A percentile compares a stretch with the other conserved stretches of the same genome.
Conservation (phyloP, 2,888 invertebrate species). For the Erpobdella octoculata region DNA sequence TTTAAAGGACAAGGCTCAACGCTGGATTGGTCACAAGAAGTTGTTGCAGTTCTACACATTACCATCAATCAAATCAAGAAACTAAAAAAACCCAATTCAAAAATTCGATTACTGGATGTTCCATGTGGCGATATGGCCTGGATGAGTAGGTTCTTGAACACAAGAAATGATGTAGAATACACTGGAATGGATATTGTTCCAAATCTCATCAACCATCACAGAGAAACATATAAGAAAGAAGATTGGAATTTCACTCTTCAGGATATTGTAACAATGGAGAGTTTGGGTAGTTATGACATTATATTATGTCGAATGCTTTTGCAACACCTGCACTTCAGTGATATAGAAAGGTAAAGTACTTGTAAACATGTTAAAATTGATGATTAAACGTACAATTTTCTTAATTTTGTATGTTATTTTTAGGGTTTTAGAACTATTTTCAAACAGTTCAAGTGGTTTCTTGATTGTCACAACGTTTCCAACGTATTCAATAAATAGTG, state of each 20-base stretch:
- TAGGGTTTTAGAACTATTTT: constrained; percentile 31
- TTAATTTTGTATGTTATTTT: not conserved
- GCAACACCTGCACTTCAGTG: constrained; percentile 36
- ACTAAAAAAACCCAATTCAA: not conserved
- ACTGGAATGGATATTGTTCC: constrained; percentile 38
- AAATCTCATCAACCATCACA: constrained; percentile 36
- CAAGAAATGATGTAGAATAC: constrained; percentile 38
- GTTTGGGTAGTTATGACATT: constrained; percentile 33
- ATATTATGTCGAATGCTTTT: constrained; percentile 36
- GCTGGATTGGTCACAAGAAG: constrained; percentile 36
- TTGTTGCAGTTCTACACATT: constrained; percentile 31
- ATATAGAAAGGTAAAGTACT: constrained; percentile 25
- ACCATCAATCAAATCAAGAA: constrained; percentile 34
- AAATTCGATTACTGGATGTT: constrained; percentile 35
- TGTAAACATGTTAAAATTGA: no score
- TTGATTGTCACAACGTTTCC: constrained; percentile 37
- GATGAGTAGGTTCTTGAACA: constrained; percentile 38
- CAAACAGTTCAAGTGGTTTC: constrained; percentile 29
- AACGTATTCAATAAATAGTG: constrained; percentile 25
- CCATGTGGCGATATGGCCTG: constrained; percentile 39
- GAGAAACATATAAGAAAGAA: constrained; percentile 22
- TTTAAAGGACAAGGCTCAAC: constrained; percentile 36
- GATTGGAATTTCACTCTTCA: constrained; percentile 31
- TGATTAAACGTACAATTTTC: not conserved
- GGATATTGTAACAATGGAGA: constrained; percentile 32